These are phyloP conservation scores for Diploscapter pachys DNA, from an alignment of 1,140 invertebrate species.

Conservation along the genomic window DNA sequence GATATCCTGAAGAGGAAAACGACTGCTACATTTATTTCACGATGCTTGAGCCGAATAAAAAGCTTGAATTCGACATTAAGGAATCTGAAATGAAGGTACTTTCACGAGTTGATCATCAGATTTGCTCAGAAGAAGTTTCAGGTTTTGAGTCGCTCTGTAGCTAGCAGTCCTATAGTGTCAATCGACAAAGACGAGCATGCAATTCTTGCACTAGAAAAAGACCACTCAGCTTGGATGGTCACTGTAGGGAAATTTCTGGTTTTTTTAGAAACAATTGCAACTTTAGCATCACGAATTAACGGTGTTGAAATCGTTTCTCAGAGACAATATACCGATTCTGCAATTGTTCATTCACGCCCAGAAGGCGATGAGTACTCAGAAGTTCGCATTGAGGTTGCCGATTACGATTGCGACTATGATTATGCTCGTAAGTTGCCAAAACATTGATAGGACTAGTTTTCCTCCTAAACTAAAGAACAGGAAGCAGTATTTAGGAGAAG, in stretches of 20 bases:
- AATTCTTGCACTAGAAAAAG: conserved; percentile 39
- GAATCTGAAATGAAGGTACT: too few relatives aligned
- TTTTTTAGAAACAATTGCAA: background rate
- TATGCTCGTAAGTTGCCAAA: conserved; percentile 29
- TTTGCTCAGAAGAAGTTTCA: conserved; percentile 36
- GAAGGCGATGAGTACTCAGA: conserved; percentile 53
- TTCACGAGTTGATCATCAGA: conserved; percentile 23
- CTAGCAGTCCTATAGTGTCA: background rate
- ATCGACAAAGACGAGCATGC: conserved; percentile 42
- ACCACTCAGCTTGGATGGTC: conserved; percentile 41
- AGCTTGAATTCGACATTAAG: background rate
- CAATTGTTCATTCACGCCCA: conserved; percentile 48
- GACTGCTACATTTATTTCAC: conserved; percentile 52
- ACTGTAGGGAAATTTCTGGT: conserved; percentile 29
- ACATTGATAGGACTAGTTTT: conserved; percentile 15
- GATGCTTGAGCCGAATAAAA: conserved; percentile 24
- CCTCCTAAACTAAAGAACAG: background rate
- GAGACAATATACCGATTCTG: conserved; percentile 35
- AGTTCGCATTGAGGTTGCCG: conserved; percentile 50
- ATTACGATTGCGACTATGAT: conserved; percentile 52
- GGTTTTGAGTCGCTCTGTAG: conserved; percentile 14
- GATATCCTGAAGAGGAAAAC: conserved; percentile 56
- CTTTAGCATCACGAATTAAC: too few relatives aligned
- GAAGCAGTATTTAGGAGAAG: background rate
- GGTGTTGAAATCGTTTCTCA: background rate